Evolutionary conservation across 2,113 vertebrate species (phyloP), one percentile per base, ranked within the genome.

Genomic region (Nymphicus hollandicus): DNA sequence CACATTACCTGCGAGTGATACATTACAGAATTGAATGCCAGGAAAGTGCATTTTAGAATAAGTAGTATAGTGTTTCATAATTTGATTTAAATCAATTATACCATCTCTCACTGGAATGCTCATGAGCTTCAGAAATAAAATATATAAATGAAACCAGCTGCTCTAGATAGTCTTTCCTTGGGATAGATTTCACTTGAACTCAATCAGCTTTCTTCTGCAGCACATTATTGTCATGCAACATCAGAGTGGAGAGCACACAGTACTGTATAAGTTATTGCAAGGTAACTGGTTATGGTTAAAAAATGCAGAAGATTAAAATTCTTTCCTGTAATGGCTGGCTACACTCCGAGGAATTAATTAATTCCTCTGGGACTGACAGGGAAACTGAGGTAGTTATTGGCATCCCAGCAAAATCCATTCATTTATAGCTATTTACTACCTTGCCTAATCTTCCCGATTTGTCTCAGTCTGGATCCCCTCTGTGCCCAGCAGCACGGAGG

Each of bases 51-150:
- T 97, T 97, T 97, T 96, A 96, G 92, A 97, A 98, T 96, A 97
- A 97, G 96, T 95, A 96, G 97, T 98, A 98, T 97, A 98, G 95
- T 76, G 56, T 98, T 98, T 98, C 97, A 98, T 98, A 98, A 98
- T 98, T 98, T 97, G 97, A 98, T 98, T 98, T 98, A 98, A 98
- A 98, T 98, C 98, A 98, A 98, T 98, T 99, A 98, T 98, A 97
- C 96, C 97, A 97, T 97, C 97, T 97, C 97, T 98, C 97, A 93
- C 96, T 96, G 98, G 97, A 98, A 98, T 96, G 97, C 96, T 88
- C 97, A 98, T 97, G 98, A 99, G 97, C 97, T 96, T 95, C 96
- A 97, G 97, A 98, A 98, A 98, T 97, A 97, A 96, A 97, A 97
- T 93, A 95, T 97, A 96, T 98, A 98, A 98, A 98, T 93, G 98